A percentile compares a stretch with the other conserved stretches of the same genome.
Evolutionary conservation across 2,113 vertebrate species (phyloP).

Genomic region (Seriola dumerili): DNA sequence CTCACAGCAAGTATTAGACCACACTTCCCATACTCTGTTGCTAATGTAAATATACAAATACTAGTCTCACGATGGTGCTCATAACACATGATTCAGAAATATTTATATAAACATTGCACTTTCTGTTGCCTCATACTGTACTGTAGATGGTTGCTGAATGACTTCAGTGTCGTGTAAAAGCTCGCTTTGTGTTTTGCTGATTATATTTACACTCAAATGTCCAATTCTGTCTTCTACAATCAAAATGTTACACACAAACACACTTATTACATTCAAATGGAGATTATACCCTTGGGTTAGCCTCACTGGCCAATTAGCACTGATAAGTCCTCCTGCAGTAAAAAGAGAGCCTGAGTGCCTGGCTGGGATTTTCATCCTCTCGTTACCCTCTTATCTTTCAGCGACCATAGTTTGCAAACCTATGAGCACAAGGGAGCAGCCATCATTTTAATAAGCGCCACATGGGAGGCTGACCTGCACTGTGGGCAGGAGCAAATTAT

Average conservation of each 20-base stretch:
- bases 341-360: conserved; percentile 26
- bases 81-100: not conserved
- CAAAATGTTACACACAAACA: conserved; percentile 18
- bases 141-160: not conserved
- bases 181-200: conserved; percentile 1
- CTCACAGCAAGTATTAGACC: not conserved
- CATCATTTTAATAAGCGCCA: conserved; percentile 68
- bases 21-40: not conserved
- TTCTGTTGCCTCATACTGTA: not conserved
- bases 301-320: conserved; percentile 66
- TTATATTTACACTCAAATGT: conserved; percentile 26
- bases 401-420: conserved; percentile 59
- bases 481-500: conserved; percentile 50
- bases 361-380: conserved; percentile 60
- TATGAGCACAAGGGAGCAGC: conserved; percentile 55
- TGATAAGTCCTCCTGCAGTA: conserved; percentile 50
- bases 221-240: conserved; percentile 4
- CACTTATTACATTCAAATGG: conserved; percentile 46
- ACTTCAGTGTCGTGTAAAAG: not conserved
- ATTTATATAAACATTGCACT: not conserved
- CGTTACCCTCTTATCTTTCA: conserved; percentile 61
- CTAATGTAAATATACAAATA: not conserved
- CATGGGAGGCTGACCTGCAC: conserved; percentile 53
- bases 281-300: conserved; percentile 53
- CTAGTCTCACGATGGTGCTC: not conserved